Evolutionary conservation across 2,888 invertebrate species (phyloP).

Genomic region (Caenorhabditis becei): DNA sequence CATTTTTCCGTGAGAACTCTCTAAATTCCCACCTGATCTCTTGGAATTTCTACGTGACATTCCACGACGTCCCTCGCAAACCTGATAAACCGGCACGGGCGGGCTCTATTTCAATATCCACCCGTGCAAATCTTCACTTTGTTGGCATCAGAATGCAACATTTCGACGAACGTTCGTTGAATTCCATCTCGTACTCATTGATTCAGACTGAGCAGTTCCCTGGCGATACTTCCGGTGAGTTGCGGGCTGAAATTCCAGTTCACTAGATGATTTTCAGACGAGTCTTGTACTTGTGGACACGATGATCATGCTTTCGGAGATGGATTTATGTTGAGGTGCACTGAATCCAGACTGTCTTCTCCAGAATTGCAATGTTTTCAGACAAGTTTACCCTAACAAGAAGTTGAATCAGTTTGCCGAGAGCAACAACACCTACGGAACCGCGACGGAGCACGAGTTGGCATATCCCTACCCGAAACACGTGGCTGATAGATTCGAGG

Average conservation of each 20-base stretch:
- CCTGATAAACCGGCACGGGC: background rate
- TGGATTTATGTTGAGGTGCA: conserved; percentile 20
- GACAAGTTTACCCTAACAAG: background rate
- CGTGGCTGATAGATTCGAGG: conserved; percentile 50
- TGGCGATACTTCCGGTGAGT: conserved; percentile 26
- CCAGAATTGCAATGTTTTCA: background rate
- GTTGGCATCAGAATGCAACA: conserved; percentile 48
- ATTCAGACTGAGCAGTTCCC: conserved; percentile 34
- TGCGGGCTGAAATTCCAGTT: no score
- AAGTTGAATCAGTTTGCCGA: conserved; percentile 1
- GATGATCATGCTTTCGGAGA: conserved; percentile 43
- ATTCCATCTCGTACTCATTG: conserved; percentile 53
- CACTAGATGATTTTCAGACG: no score
- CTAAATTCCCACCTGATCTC: no score
- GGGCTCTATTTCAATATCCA: conserved; percentile 31
- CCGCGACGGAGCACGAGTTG: conserved; percentile 47
- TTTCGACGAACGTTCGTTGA: conserved; percentile 41
- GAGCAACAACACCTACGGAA: conserved; percentile 40
- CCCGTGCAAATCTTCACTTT: conserved; percentile 29
- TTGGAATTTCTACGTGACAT: no score
- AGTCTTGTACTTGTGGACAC: conserved; percentile 48
- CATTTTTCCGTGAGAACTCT: no score
- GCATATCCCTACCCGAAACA: conserved; percentile 39
- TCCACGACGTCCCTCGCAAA: no score
- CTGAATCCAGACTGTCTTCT: background rate